Evolutionary conservation across 2,113 vertebrate genomes (phyloP), one percentile per base, ranked within the genome.

Genomic region (Plestiodon gilberti): DNA sequence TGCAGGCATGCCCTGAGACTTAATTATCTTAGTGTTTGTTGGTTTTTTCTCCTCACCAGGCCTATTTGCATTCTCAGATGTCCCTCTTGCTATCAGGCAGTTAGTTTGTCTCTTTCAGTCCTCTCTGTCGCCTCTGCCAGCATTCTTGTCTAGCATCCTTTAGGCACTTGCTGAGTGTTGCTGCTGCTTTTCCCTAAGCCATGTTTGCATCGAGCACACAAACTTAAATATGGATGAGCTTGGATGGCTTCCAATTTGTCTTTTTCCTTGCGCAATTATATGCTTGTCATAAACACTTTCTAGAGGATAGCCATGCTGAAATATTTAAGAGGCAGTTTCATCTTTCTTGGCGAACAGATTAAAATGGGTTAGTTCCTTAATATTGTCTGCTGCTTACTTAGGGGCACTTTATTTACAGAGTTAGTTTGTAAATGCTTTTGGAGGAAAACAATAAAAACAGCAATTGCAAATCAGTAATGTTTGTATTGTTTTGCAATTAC

Each of bases 211-310:
- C 88, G 89, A 94, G 88, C 85, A 92, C 92, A 93, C 90, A 90
- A 43, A 25, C 82, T 95, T 93, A 94, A 95, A 95, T 94, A 95
- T 95, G 94, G 93, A 95, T 95, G 86, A 95, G 90, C 88, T 92
- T 94, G 92, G 93, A 93, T 20, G 73, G 80, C 87, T 91, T 90
- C 94, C 93, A 93, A 93, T 95, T 94, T 95, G 93, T 95, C 95
- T 95, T 94, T 94, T 95, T 94, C 93, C 91, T 94, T 93, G 91
- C 91, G 88, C 91, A 87, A 86, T 89, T 92, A 94, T 87, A 89
- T 78, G 87, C 94, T 92, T 94, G 91, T 95, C 91, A 89, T 91
- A 95, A 95, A 94, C 92, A 93, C 93, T 94, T 94, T 92, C 93
- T 90, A 92, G 93, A 94, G 91, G 88, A 92, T 87, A 94, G 90